Percentiles rank a stretch among this genome's conserved stretches.
Conservation (phyloP, 2,888 invertebrate genomes). For the Dolichomitus sp. region DNA sequence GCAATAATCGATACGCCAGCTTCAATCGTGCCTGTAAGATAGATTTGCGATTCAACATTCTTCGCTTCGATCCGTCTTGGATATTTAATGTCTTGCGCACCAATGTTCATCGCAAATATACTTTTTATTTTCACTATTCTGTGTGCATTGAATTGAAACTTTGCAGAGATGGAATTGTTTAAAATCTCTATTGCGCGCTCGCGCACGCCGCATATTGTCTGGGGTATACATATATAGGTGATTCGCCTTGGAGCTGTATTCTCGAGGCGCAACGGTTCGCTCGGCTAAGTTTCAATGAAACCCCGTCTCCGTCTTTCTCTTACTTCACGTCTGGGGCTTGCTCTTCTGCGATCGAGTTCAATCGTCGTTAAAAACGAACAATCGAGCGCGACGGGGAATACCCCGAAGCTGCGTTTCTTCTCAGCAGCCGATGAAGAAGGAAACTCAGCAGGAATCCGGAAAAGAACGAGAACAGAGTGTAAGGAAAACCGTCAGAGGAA, state of each 20-base stretch:
- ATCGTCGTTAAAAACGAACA: slow-evolving; percentile 66
- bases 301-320: slow-evolving; percentile 18
- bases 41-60: slow-evolving; percentile 23
- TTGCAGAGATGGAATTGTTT: slow-evolving; percentile 45
- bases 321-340: not conserved
- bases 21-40: slow-evolving; percentile 18
- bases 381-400: slow-evolving; percentile 58
- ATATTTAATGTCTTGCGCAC: slow-evolving; percentile 11
- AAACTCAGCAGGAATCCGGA: slow-evolving; percentile 37
- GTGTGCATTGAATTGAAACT: slow-evolving; percentile 34
- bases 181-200: slow-evolving; percentile 29
- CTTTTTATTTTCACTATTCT: slow-evolving; percentile 14
- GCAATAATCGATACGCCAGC: slow-evolving; percentile 21
- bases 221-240: slow-evolving; percentile 20
- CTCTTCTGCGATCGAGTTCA: slow-evolving; percentile 46
- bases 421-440: slow-evolving; percentile 22
- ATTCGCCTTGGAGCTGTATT: slow-evolving; percentile 44
- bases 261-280: slow-evolving; percentile 42
- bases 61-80: slow-evolving; percentile 2
- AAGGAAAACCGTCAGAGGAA: slow-evolving; percentile 28
- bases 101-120: slow-evolving; percentile 16
- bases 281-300: slow-evolving; percentile 58
- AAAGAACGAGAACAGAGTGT: slow-evolving; percentile 34
- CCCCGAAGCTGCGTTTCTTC: slow-evolving; percentile 36
- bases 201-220: slow-evolving; percentile 19